Evolutionary conservation across 2,888 invertebrate species (phyloP).

Genomic region (Liposcelis brunnea): DNA sequence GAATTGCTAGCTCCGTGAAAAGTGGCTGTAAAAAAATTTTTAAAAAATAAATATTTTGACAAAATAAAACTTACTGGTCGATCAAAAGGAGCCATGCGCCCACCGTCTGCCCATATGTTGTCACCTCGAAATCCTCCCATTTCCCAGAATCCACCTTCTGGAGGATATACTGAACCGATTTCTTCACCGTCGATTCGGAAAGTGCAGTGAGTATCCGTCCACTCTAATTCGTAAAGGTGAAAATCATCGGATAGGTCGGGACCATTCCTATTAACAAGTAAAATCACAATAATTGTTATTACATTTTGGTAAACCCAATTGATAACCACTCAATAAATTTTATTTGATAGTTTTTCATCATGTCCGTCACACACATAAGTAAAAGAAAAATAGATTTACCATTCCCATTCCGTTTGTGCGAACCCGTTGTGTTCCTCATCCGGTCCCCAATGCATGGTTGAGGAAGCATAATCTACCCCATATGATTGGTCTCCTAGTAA

Average conservation of each 20-base stretch:
- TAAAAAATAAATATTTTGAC: too few relatives aligned
- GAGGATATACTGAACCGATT: constrained; percentile 33
- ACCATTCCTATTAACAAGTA: too few relatives aligned
- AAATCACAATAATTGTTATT: too few relatives aligned
- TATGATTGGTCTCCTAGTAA: constrained; percentile 10
- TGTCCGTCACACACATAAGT: too few relatives aligned
- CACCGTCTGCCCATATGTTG: constrained; percentile 38
- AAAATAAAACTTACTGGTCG: too few relatives aligned
- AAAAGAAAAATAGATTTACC: constrained; percentile 13
- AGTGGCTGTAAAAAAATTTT: too few relatives aligned
- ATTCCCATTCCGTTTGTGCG: constrained; percentile 19
- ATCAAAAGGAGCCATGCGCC: constrained; percentile 53
- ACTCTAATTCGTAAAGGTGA: constrained; percentile 19
- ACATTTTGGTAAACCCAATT: too few relatives aligned
- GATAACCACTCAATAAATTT: too few relatives aligned
- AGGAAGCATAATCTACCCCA: constrained; percentile 20
- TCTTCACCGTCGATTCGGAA: constrained; percentile 31
- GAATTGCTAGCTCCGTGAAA: too few relatives aligned
- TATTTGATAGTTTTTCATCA: too few relatives aligned
- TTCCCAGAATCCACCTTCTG: constrained; percentile 46
- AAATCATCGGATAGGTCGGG: constrained; percentile 18
- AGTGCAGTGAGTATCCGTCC: constrained; percentile 19
- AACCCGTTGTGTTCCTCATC: constrained; percentile 19
- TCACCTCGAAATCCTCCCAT: constrained; percentile 35
- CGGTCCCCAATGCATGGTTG: constrained; percentile 27